Conservation (phyloP, 2,888 invertebrate genomes). For the Ophraella communa region DNA sequence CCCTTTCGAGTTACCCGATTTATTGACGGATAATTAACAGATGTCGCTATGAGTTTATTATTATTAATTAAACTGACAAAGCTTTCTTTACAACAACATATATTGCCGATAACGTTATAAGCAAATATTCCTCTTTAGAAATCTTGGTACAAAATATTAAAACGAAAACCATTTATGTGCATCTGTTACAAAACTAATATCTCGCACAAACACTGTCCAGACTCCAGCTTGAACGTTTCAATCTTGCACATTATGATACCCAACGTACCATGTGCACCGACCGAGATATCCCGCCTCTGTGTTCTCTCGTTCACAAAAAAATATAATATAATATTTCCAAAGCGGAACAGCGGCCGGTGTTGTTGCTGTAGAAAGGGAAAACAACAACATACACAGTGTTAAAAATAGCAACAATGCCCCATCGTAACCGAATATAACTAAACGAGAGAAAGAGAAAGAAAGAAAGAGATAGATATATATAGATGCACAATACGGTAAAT, state of each 20-base stretch:
- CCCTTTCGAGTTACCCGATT: no score
- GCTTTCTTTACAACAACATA: no score
- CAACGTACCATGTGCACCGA: neutral
- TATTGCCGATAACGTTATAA: no score
- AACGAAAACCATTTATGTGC: neutral
- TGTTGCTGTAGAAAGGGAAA: constrained; percentile 15
- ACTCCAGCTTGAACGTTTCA: neutral
- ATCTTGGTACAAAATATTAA: neutral
- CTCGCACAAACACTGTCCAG: neutral
- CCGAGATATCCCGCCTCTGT: constrained; percentile 1
- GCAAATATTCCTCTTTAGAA: no score
- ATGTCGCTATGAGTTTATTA: no score
- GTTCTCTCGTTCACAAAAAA: neutral
- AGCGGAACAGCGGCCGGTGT: constrained; percentile 3
- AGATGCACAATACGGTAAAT: constrained; percentile 44
- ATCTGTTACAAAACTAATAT: constrained; percentile 1
- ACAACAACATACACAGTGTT: constrained; percentile 12
- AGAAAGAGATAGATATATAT: neutral
- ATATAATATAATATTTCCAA: neutral
- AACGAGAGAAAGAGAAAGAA: constrained; percentile 8
- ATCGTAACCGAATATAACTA: constrained; percentile 15
- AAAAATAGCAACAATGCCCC: constrained; percentile 26
- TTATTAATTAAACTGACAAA: no score
- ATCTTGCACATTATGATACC: constrained; percentile 7
- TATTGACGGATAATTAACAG: no score